These are phyloP conservation scores for Etheostoma nigrum DNA, from an alignment of 2,797 vertebrate species.

Conservation along the genomic window DNA sequence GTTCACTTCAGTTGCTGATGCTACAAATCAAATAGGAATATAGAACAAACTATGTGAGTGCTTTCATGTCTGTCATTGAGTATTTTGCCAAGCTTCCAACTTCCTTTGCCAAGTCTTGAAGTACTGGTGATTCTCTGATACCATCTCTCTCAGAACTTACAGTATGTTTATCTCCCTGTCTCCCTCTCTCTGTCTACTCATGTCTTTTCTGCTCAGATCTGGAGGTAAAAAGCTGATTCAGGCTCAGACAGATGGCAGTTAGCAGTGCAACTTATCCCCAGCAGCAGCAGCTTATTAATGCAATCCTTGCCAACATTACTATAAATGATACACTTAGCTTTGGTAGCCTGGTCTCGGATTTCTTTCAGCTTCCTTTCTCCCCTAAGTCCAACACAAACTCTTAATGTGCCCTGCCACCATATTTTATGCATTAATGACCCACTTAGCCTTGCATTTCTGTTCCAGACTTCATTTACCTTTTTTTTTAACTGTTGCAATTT, in stretches of 20 bases:
- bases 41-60: not conserved
- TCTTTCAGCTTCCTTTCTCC: conserved; percentile 56
- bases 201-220: conserved; percentile 27
- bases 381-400: conserved; percentile 41
- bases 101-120: too few relatives aligned
- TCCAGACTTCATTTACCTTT: conserved; percentile 68
- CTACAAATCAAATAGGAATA: not conserved
- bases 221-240: conserved; percentile 41
- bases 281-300: conserved; percentile 65
- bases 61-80: conserved; percentile 21
- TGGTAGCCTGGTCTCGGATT: conserved; percentile 40
- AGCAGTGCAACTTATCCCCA: conserved; percentile 49
- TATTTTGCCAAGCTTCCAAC: not conserved
- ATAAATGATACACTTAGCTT: conserved; percentile 70
- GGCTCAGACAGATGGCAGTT: conserved; percentile 41
- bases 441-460: conserved; percentile 62
- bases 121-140: conserved; percentile 15
- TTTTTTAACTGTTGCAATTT: conserved; percentile 56
- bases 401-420: conserved; percentile 55
- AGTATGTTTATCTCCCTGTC: not conserved
- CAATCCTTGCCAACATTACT: conserved; percentile 49
- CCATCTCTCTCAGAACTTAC: not conserved
- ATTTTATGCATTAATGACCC: conserved; percentile 76
- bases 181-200: not conserved
- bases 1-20: not conserved